A percentile compares a stretch with the other conserved stretches of the same genome.
phyloP scores from a whole-genome alignment of 1,140 invertebrate species.

The Eupeodes corollae region DNA sequence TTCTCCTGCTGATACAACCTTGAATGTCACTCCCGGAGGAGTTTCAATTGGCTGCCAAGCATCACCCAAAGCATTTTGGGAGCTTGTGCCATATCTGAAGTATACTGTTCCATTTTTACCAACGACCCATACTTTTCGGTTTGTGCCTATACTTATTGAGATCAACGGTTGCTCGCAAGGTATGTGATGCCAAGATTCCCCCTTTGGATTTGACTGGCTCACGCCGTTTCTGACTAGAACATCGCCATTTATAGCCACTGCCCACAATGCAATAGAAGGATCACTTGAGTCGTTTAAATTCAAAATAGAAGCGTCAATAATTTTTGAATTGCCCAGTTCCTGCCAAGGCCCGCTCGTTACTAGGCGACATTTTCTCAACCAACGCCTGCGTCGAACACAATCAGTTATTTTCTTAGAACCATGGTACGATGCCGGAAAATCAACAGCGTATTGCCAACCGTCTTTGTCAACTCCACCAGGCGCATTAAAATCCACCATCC shows the following conservation, averaged over 20 bases:
- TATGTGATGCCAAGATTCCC: constrained; percentile 67
- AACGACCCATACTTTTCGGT: constrained; percentile 70
- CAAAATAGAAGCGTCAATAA: constrained; percentile 58
- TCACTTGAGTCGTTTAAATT: constrained; percentile 22
- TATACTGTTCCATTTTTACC: constrained; percentile 75
- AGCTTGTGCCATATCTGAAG: constrained; percentile 56
- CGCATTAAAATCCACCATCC: constrained; percentile 78
- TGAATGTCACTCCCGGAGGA: constrained; percentile 50
- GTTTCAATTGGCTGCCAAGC: constrained; percentile 30
- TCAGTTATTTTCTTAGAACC: constrained; percentile 75
- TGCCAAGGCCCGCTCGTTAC: constrained; percentile 79
- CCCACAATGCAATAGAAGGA: constrained; percentile 57
- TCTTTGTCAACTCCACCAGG: constrained; percentile 80
- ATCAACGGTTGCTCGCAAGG: constrained; percentile 63
- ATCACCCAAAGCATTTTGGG: constrained; percentile 49
- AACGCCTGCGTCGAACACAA: constrained; percentile 72
- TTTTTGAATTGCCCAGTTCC: constrained; percentile 68
- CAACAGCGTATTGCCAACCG: constrained; percentile 89
- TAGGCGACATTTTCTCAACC: constrained; percentile 72
- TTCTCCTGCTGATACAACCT: constrained; percentile 60
- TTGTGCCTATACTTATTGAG: constrained; percentile 56
- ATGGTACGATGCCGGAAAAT: constrained; percentile 79
- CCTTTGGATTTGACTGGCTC: constrained; percentile 52
- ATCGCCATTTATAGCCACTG: constrained; percentile 69
- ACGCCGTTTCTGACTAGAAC: constrained; percentile 68